Percentiles rank a stretch among this genome's conserved stretches.
These are phyloP conservation scores for Formica exsecta DNA, from an alignment of 1,140 invertebrate species.

Conservation along the genomic window DNA sequence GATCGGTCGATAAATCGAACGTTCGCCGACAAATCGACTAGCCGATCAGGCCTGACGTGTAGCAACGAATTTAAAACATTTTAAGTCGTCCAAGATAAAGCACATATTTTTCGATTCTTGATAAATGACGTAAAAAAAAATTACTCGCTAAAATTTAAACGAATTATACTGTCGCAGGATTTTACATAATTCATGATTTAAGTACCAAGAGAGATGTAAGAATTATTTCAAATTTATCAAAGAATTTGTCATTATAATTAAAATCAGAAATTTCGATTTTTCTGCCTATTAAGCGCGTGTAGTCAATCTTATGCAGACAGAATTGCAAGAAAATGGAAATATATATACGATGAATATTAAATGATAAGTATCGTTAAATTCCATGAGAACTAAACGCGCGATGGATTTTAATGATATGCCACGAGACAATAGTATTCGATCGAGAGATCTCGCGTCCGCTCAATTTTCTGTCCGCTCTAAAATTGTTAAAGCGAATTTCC, in stretches of 20 bases:
- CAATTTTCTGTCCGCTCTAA: constrained; percentile 36
- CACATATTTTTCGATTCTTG: not conserved
- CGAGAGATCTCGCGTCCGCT: constrained; percentile 21
- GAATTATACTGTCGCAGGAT: not conserved
- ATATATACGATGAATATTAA: not conserved
- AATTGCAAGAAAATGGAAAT: not conserved
- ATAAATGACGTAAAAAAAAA: not conserved
- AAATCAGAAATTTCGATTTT: not conserved
- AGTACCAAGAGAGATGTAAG: not conserved
- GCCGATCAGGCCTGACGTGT: constrained; percentile 62
- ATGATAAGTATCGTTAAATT: constrained; percentile 4
- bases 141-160: not conserved
- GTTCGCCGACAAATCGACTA: constrained; percentile 67
- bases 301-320: not conserved
- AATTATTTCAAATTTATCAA: not conserved
- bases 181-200: not conserved
- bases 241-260: not conserved
- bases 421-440: constrained; percentile 37
- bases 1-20: constrained; percentile 74
- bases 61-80: constrained; percentile 45
- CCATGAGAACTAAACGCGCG: constrained; percentile 36
- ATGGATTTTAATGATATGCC: constrained; percentile 45
- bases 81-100: not conserved
- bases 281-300: not conserved
- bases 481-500: constrained; percentile 39